Percentiles rank a stretch among this genome's conserved stretches.
phyloP scores from a whole-genome alignment of 2,797 vertebrate species.

The Huso huso region DNA sequence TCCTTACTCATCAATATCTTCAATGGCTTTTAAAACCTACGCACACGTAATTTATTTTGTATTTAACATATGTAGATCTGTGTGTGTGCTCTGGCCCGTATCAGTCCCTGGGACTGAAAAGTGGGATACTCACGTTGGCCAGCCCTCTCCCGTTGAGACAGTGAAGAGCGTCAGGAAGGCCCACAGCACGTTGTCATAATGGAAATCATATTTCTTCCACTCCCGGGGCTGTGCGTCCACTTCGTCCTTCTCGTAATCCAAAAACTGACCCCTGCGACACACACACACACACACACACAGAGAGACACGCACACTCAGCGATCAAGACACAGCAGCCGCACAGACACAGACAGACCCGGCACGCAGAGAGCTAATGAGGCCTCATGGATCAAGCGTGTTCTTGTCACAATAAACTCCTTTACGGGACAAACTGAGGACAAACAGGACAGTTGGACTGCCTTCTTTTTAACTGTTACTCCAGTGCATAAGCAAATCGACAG shows the following conservation, averaged over 20 bases:
- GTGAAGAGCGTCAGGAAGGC: slow-evolving; percentile 92
- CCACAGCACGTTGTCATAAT: slow-evolving; percentile 96
- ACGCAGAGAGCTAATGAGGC: background rate
- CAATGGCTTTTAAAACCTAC: too few relatives aligned
- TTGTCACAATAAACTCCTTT: background rate
- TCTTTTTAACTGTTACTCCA: too few relatives aligned
- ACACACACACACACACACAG: too few relatives aligned
- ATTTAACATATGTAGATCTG: too few relatives aligned
- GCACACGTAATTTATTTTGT: too few relatives aligned
- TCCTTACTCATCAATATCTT: too few relatives aligned
- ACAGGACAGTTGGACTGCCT: too few relatives aligned
- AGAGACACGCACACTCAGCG: background rate
- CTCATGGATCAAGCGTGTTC: fast-evolving
- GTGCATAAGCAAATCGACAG: too few relatives aligned
- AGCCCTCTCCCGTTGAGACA: slow-evolving; percentile 91
- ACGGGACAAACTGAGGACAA: slow-evolving; percentile 7
- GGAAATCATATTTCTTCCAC: slow-evolving; percentile 95
- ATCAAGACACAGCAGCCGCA: background rate
- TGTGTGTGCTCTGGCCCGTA: too few relatives aligned
- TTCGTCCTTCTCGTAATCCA: slow-evolving; percentile 83
- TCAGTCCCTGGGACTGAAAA: too few relatives aligned
- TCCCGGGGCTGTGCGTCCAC: slow-evolving; percentile 79
- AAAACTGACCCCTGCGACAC: slow-evolving; percentile 76
- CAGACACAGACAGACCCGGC: slow-evolving; percentile 4
- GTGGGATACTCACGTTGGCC: slow-evolving; percentile 79